Evolutionary conservation across 2,888 invertebrate species (phyloP), one percentile per base, ranked within the genome.

Genomic region (Marronus borbonicus): DNA sequence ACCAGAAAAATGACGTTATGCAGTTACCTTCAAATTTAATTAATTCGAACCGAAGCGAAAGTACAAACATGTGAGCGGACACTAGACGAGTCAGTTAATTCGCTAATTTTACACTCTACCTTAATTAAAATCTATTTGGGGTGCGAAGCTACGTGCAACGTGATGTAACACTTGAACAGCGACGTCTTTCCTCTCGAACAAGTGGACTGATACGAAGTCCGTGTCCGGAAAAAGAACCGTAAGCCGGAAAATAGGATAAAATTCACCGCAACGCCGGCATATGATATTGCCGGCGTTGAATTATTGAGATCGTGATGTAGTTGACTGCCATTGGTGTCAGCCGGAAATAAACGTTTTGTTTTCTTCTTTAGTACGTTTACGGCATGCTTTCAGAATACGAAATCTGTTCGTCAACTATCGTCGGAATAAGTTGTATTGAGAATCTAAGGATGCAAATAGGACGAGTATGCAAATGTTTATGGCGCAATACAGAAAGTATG

Each of bases 271-370:
- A 24, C 28, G 24, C 50, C 31, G 50, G 68, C 50, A 68, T 68
- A 68, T 68, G 68, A 52, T 68, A 68, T 68, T 68, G 68, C 50
- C 20, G 20, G 50, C 68, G 68, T 49, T 68, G 50, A 68, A 68
- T 68, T 68, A 68, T 68, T 68, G 68, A 68, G 68, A 68, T 68
- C 68, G 50, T 68, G 68, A 50, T 44, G 68, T 68, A 68, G 68
- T 68, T 50, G 68, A 50, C 68, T 68, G 68, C 14, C 50, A 50
- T n/a, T 68, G 68, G 28, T 68, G 68, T 68, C 14, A 8, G 68
- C 14, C 50, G 50, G 68, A 68, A 68, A 68, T 68, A 68, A 68
- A 68, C 68, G 68, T 68, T 68, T 68, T 50, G 49, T 49, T 68
- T 50, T 68, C 68, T 68, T 68, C 50, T 68, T 68, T 68, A 68